Base-by-base conservation (phyloP, 2,113 vertebrate genomes). In the Macquaria ambigua region DNA sequence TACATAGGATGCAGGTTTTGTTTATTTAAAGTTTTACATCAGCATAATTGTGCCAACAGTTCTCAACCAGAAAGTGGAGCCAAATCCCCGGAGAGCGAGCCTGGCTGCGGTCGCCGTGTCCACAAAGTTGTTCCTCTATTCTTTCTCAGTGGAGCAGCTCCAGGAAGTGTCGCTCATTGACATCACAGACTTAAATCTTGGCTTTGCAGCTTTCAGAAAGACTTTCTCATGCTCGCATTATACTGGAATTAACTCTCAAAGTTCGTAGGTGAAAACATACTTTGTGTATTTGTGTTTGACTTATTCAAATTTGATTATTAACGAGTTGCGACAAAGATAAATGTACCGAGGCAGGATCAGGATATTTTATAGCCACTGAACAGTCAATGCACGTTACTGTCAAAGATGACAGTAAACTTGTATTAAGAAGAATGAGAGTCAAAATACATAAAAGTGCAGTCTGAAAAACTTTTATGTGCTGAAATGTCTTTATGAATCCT, bases 131-230 rank as follows among this genome's bases (percentile, higher is more conserved):
- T 0, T 48, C 66, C 85, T 88, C 85, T 92, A 74, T 90, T 88
- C 81, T 89, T 37, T 77, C 25, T 83, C 85, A 89, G 61, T 85
- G 89, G 87, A 90, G 90, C 90, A 88, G 85, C 87, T 89, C 87
- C 89, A 90, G 89, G 86, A 90, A 90, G 79, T 83, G 82, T 84
- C 78, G 67, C 80, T 83, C 80, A 12, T 64, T 83, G 87, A 77
- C 87, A 79, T 82, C 79, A 80, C 82, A 74, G 25, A 66, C 76
- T 53, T 63, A 31, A 56, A 25, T 59, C 76, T 73, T 70, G 64
- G 82, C 84, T 59, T 6, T 15, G 55, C 52, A 23, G 79, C 79
- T 63, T 52, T 81, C 56, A 68, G 50, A 62, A 25, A 28, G 46
- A 62, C 37, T 50, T 77, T 77, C 56, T 81, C 62, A 23, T 37